Evolutionary conservation across 2,113 vertebrate genomes (phyloP), one percentile per base, ranked within the genome.

Genomic region (Gymnobelideus leadbeateri): DNA sequence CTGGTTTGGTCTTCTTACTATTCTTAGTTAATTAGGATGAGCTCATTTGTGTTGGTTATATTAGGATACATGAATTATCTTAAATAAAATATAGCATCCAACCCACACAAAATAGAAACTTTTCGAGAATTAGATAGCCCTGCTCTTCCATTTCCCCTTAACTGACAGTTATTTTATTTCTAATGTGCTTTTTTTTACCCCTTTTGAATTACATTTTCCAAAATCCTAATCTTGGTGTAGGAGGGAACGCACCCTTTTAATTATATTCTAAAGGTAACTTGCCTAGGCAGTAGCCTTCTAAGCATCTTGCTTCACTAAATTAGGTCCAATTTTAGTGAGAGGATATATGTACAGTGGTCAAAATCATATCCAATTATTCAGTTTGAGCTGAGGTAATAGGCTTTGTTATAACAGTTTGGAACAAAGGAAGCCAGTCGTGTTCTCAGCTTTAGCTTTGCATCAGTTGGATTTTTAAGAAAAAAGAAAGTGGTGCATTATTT

Each of bases 151-250:
- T 95, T 96, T 92, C 9, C 68, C 11, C 1, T 14, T 92, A 55
- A n/a, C n/a, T 96, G 92, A 53, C 90, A 68, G 46, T 94, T 93
- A 92, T 84, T 94, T 94, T 94, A 52, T 95, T 95, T 97, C 52
- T 93, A 68, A 92, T 89, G 25, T 3, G 51, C 19, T 61, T 54
- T 94, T 49, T 43, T 93, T 43, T 61, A 89, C 89, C 57, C 92
- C 61, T 91, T 49, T 97, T 94, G 37, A 96, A 92, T 1, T 57
- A 46, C 28, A 51, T 93, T 95, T 97, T 98, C 77, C 97, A 26
- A 84, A 84, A 91, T 53, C 47, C 94, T 53, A 16, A 97, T 96
- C 94, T 96, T 93, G 92, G 49, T 46, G 6, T 57, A 55, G 19
- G 90, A 95, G 90, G 89, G 96, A 43, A 97, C 14, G 0, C 16